Evolutionary conservation across 2,797 vertebrate genomes (phyloP), one percentile per base, ranked within the genome.

Genomic region (Catamblyrhynchus diadema): DNA sequence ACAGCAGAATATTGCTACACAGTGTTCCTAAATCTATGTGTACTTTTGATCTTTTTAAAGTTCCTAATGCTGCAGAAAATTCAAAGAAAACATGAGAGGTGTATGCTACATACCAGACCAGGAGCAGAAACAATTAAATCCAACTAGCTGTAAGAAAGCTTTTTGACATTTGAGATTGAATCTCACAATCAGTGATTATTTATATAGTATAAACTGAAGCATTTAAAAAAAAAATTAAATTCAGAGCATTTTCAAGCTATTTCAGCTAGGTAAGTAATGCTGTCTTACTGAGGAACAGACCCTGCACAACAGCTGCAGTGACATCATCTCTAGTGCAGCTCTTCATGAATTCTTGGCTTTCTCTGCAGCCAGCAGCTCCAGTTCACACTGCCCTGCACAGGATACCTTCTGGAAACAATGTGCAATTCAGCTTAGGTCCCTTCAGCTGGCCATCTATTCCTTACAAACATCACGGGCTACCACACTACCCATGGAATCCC

Each of bases 1-100:
- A 35, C 37, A 56, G 59, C 3, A 6, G 47, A 71, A 33, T 25
- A 35, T 4, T 59, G 18, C 37, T 79, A 45, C 0, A 1, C 6
- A 33, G 15, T 3, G 1, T 47, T 47, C 27, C 22, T 45, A 50
- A 47, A 30, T 44, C 39, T 24, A 10, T 9, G 41, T 0, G 0
- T 15, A 5, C 12, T 67, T 64, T 45, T 39, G 5, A 23, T 25
- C 9, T 56, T 73, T 59, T n/a, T 12, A 0, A 53, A 62, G 56
- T 22, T 62, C 17, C 8, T 54, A 56, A 66, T 27, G 15, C 7
- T 75, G 56, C 81, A 75, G n/a, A 75, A 84, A 60, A 25, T 2
- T 47, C 12, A 14, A 72, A 61, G 14, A 27, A 33, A 64, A 61
- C 24, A 23, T 10, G 8, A 81, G n/a, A 66, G 7, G 2, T 10